Conservation (phyloP, 1,140 invertebrate species). For the Cyphomyrmex costatus region DNA sequence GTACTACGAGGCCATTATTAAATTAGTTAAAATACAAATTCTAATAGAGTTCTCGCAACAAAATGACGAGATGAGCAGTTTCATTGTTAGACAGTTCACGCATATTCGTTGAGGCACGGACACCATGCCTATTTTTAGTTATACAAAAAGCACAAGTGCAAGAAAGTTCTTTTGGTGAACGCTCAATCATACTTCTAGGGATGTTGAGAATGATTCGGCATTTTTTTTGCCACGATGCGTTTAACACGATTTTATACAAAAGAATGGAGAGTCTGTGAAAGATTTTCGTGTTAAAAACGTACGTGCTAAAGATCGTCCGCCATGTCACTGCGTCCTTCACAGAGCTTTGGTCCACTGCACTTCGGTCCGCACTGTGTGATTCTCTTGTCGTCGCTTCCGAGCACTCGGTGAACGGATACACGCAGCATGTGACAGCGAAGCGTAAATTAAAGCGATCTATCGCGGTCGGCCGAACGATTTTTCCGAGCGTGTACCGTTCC, state of each 20-base stretch:
- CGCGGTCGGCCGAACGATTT: slow-evolving; percentile 32
- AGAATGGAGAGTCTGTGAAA: slow-evolving; percentile 36
- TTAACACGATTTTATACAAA: slow-evolving; percentile 51
- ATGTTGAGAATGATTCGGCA: background rate
- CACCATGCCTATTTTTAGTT: slow-evolving; percentile 20
- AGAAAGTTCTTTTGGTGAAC: slow-evolving; percentile 4
- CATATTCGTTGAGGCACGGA: slow-evolving; percentile 48
- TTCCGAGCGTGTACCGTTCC: slow-evolving; percentile 16
- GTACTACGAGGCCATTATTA: slow-evolving; percentile 36
- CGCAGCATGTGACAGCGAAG: slow-evolving; percentile 13
- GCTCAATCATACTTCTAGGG: background rate
- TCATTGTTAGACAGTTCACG: background rate
- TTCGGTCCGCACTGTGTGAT: slow-evolving; percentile 48
- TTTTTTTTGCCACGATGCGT: slow-evolving; percentile 8
- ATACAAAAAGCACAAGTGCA: slow-evolving; percentile 45
- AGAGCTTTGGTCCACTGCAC: slow-evolving; percentile 58
- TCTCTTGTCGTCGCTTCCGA: slow-evolving; percentile 24
- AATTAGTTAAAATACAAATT: slow-evolving; percentile 34
- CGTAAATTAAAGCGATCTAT: slow-evolving; percentile 54
- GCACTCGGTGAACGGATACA: slow-evolving; percentile 24
- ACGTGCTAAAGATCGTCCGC: slow-evolving; percentile 64
- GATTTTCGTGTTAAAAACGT: slow-evolving; percentile 68
- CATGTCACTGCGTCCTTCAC: slow-evolving; percentile 51
- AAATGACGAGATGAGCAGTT: slow-evolving; percentile 29
- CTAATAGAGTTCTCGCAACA: slow-evolving; percentile 19